Base-by-base conservation (phyloP, 2,888 invertebrate species). In the Lasioglossum malachurum region DNA sequence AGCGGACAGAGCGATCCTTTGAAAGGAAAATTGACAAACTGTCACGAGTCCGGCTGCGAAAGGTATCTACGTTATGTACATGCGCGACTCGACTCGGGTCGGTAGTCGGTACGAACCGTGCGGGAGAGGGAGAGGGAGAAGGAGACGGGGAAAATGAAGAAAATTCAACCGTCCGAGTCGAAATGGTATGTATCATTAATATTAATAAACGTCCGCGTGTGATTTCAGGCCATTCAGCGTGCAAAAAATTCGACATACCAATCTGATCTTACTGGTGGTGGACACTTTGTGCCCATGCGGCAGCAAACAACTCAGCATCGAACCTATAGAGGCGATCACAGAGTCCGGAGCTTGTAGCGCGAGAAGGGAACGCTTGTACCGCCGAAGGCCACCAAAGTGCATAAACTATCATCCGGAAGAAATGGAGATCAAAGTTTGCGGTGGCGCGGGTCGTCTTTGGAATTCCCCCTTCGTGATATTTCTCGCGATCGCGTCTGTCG, bases 231-330 rank as follows among this genome's bases (percentile, higher is more conserved):
- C 98, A 44, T 98, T 98, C 96, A 98, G 98, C 96, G 98, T 98
- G 81, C 98, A 98, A 94, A 98, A 98, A 96, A 98, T 98, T 93
- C 98, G 97, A 75, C 98, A 98, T 95, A 98, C 98, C 94, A 98
- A 98, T 96, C 96, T 98, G 92, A 98, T 98, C 93, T 96, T 98
- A 88, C 96, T 98, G 88, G 98, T 98, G 88, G 98, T 98, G 92
- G 98, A 98, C 95, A 98, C 98, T 38, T 96, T 98, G 91, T 98
- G 98, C 95, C 98, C 98, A 76, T 98, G 98, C 95, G 98, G 98
- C 89, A 98, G 97, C 93, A 98, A 98, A 95, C 97, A 98, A 93
- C 96, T 98, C 89, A 98, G 98, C 95, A 98, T 98, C 95, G 97
- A 97, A 83, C 97, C 98, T 0, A 95, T 95, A 78, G 96, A 96